phyloP scores from a whole-genome alignment of 2,888 invertebrate species.

The Tupiocoris notatus region DNA sequence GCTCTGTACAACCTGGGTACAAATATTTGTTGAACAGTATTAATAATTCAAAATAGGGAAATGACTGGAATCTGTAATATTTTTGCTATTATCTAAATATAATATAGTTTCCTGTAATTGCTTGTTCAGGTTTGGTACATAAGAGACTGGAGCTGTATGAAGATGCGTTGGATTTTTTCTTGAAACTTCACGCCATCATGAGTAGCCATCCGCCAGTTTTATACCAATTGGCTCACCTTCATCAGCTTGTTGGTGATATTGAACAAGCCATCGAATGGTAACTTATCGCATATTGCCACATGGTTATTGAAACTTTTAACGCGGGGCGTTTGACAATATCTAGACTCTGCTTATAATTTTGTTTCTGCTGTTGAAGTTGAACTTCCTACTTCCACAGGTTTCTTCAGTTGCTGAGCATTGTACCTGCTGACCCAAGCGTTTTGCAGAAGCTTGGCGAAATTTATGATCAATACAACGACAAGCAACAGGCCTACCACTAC shows the following conservation, averaged over 20 bases:
- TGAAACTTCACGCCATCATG: constrained; percentile 70
- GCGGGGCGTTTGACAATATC: too few relatives aligned
- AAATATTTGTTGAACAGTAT: too few relatives aligned
- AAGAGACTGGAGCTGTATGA: constrained; percentile 69
- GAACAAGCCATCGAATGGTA: constrained; percentile 67
- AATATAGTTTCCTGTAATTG: too few relatives aligned
- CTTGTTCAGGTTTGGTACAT: constrained; percentile 63
- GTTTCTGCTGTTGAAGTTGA: too few relatives aligned
- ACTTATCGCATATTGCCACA: too few relatives aligned
- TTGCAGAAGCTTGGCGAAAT: constrained; percentile 86
- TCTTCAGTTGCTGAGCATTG: constrained; percentile 75
- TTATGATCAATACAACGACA: constrained; percentile 86
- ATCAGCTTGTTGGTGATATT: constrained; percentile 65
- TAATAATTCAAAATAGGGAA: too few relatives aligned
- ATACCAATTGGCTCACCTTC: constrained; percentile 75
- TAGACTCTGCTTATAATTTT: too few relatives aligned
- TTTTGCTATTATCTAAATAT: too few relatives aligned
- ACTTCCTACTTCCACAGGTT: constrained; percentile 56
- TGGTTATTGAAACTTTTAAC: too few relatives aligned
- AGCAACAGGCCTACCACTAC: constrained; percentile 83
- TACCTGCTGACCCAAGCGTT: constrained; percentile 86
- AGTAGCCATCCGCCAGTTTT: constrained; percentile 71
- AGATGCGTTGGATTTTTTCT: constrained; percentile 75
- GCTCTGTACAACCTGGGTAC: constrained; percentile 77
- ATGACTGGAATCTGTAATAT: too few relatives aligned